phyloP scores from a whole-genome alignment of 2,797 vertebrate species.

The Passerculus sandwichensis region DNA sequence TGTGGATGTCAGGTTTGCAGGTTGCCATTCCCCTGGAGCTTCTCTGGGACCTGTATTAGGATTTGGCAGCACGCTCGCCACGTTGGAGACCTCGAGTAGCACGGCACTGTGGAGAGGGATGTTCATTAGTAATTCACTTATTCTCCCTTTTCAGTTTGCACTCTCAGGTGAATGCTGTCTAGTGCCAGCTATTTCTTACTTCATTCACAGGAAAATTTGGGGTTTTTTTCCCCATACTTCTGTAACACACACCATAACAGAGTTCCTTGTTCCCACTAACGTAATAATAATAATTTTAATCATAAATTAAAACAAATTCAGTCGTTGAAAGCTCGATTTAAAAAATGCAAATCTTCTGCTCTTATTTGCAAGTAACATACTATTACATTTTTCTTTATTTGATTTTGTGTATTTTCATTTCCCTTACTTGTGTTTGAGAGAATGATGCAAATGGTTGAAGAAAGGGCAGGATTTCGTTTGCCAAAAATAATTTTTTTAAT shows the following conservation, averaged over 20 bases:
- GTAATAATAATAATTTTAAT: background rate
- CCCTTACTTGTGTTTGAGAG: background rate
- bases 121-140: slow-evolving; percentile 7
- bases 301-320: background rate
- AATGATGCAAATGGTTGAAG: background rate
- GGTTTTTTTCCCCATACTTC: fast-evolving
- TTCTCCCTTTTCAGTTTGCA: background rate
- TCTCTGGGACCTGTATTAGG: background rate
- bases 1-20: background rate
- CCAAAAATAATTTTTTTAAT: background rate
- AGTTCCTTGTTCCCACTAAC: background rate
- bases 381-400: background rate
- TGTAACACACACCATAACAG: background rate
- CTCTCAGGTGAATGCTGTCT: background rate
- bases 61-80: background rate
- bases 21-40: background rate
- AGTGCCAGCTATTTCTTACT: background rate
- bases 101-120: background rate
- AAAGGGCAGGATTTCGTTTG: background rate
- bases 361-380: background rate
- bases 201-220: background rate
- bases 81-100: background rate
- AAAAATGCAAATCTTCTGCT: background rate
- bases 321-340: background rate
- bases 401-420: background rate